Evolutionary conservation across 2,888 invertebrate species (phyloP), one percentile per base, ranked within the genome.

Genomic region (Folsomia manolachei): DNA sequence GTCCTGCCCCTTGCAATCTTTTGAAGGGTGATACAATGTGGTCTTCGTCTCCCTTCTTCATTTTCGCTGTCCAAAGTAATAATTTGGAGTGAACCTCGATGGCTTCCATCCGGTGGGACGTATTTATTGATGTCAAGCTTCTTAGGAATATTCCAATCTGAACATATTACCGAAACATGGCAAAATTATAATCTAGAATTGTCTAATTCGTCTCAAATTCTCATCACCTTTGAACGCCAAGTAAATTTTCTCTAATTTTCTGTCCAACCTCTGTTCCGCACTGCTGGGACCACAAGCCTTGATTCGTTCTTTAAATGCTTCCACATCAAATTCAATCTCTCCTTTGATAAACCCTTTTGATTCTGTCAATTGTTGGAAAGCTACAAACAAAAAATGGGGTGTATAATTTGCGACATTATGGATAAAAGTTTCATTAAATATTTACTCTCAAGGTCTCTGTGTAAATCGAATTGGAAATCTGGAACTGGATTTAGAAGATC

Each of bases 1-100:
- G 91, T 90, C 23, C 92, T 84, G 1, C 92, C 92, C 75, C 89
- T 84, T 1, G 92, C 84, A 27, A 90, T 84, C 82, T 88, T 88
- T 82, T 92, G 91, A 70, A 92, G 82, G 76, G 88, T 83, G 53
- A 90, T 84, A 27, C 74, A 67, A 71, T 77, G 75, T 9, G 66
- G 75, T 27, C 63, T 72, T 26, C 75, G 51, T 9, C 64, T 25
- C 64, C 70, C 76, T 69, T 75, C 75, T 7, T 75, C 77, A 27
- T 68, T 66, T 27, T 77, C 74, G 18, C 78, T 76, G 18, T 68
- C 73, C 14, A 73, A 39, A 14, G 25, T 9, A 27, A 75, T 52
- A 24, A 71, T 73, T 27, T 77, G 78, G 2, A 75, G 74, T 9
- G 64, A 24, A n/a, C n/a, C n/a, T n/a, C n/a, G n/a, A 25, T 73